phyloP scores from a whole-genome alignment of 2,797 vertebrate species.

The Oreonectes daqikongensis region DNA sequence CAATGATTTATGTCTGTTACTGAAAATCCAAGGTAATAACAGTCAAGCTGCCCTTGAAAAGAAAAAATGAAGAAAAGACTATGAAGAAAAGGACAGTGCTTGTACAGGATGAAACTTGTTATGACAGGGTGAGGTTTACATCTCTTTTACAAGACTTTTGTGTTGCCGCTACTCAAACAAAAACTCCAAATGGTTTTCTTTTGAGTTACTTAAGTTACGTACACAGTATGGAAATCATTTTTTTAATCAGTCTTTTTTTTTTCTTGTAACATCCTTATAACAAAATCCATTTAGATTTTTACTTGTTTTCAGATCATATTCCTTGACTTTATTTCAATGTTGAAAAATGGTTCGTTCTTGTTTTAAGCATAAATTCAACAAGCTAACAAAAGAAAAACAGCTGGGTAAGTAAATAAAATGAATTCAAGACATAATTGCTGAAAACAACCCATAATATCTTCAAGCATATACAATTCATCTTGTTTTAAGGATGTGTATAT shows the following conservation, averaged over 20 bases:
- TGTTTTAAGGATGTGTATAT: not conserved
- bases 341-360: not conserved
- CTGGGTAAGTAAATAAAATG: too few species aligned
- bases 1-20: conserved; percentile 78
- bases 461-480: not conserved
- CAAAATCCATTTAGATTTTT: not conserved
- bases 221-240: not conserved
- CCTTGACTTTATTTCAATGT: not conserved
- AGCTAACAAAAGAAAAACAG: not conserved
- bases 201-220: not conserved
- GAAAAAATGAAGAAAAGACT: not conserved
- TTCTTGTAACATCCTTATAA: not conserved
- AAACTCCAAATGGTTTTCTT: not conserved
- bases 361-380: not conserved
- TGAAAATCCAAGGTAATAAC: conserved; percentile 70
- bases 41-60: conserved; percentile 64
- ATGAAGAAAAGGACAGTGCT: conserved; percentile 35
- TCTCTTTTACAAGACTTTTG: not conserved
- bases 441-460: too few species aligned
- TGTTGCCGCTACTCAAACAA: not conserved
- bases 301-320: not conserved
- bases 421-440: too few species aligned
- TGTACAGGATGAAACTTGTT: conserved; percentile 38
- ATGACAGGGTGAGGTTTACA: conserved; percentile 8
- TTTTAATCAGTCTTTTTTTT: not conserved